Evolutionary conservation across 2,888 invertebrate genomes (phyloP).

Genomic region (Agonopterix heracliana): DNA sequence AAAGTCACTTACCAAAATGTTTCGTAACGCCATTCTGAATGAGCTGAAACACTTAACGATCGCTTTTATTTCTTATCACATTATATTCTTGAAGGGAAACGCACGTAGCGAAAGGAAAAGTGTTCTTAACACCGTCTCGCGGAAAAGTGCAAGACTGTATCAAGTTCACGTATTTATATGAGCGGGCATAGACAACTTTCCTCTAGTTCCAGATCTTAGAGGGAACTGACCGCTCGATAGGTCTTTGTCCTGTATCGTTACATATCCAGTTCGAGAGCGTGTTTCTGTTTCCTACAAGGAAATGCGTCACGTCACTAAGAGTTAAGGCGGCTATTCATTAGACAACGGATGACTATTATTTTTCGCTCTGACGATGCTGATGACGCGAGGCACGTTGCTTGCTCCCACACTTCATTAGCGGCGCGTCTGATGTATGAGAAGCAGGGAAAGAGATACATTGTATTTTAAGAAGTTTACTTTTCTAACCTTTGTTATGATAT

Average conservation of each 20-base stretch:
- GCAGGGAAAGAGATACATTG: no score
- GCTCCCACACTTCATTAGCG: no score
- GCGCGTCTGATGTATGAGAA: no score
- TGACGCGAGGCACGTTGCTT: no score
- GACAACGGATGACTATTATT: no score
- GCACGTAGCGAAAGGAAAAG: slow-evolving; percentile 57
- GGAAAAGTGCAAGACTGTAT: slow-evolving; percentile 65
- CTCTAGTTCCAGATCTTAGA: slow-evolving; percentile 54
- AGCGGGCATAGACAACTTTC: slow-evolving; percentile 59
- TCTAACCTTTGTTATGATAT: no score
- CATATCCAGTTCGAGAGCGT: slow-evolving; percentile 52
- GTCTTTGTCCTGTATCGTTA: slow-evolving; percentile 69
- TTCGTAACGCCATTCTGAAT: slow-evolving; percentile 46
- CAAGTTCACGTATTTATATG: slow-evolving; percentile 73
- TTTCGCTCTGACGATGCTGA: no score
- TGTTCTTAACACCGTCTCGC: slow-evolving; percentile 43
- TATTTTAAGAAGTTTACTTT: no score
- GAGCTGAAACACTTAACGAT: neutral
- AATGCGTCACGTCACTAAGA: neutral
- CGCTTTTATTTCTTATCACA: slow-evolving; percentile 38
- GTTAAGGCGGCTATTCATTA: no score
- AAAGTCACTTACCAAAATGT: slow-evolving; percentile 53
- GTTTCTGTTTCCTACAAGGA: slow-evolving; percentile 29
- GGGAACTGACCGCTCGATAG: slow-evolving; percentile 64
- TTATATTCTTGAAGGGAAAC: slow-evolving; percentile 41